Base-by-base conservation (phyloP, 2,888 invertebrate species). In the Macaria liturata region DNA sequence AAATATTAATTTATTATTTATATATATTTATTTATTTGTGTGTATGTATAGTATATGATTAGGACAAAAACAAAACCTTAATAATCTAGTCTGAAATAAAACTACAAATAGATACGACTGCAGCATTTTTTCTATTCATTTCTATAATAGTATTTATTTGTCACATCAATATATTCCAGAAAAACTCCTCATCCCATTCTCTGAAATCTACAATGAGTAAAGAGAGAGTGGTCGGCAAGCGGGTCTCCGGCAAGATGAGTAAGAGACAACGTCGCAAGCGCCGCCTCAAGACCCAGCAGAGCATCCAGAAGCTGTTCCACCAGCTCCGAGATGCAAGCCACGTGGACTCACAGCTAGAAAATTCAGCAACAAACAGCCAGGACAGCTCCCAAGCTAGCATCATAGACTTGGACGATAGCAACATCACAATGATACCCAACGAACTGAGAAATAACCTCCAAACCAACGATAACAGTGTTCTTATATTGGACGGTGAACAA, bases 161-260 rank as follows among this genome's bases (percentile, higher is more conserved):
- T 20, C 1, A 1, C 20, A 20, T 20, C 34, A 54, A 39, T 8
- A 9, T 49, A 45, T 75, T 77, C 68, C 68, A 82, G 83, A 72
- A 52, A 53, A 68, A 53, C 49, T 68, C 74, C 7, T 66, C 69
- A n/a, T 64, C 67, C 31, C 34, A 51, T 4, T 70, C 71, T 0
- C 3, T 64, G 3, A 59, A 61, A 47, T 44, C 57, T 8, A 65
- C 48, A 32, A 49, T 58, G 9, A 69, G 65, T 44, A 69, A 66
- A 43, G 59, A 61, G 2, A 75, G 67, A 59, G 67, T 69, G 64
- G 70, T 61, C 44, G 45, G 49, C 0, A 20, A 20, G 20, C 20
- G 1, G 1, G 20, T 20, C 20, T 20, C 20, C 20, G 47, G 49
- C 0, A 49, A 68, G 49, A 64, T 74, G 39, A 68, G 65, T 62